phyloP scores from a whole-genome alignment of 53 echinoderm and acorn worm genomes.

The Holothuria scabra region DNA sequence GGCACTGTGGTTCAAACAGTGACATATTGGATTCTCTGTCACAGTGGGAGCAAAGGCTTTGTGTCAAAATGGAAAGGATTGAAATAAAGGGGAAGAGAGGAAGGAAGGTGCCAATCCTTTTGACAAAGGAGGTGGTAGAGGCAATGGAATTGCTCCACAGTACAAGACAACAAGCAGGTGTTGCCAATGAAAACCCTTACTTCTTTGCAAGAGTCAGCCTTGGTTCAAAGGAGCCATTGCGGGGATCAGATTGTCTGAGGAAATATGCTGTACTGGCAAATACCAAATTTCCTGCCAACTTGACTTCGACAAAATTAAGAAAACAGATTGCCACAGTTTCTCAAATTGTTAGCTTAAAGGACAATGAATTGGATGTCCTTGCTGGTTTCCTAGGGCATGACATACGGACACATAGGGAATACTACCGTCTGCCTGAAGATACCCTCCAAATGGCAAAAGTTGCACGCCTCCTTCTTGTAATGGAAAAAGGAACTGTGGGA shows the following conservation, averaged over 20 bases:
- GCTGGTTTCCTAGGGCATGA: constrained; percentile 19
- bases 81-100: constrained; percentile 53
- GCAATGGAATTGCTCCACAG: no score
- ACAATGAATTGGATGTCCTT: constrained; percentile 1
- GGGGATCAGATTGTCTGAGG: background rate
- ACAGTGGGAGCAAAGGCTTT: constrained; percentile 37
- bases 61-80: constrained; percentile 8
- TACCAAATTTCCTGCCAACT: background rate
- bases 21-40: constrained; percentile 30
- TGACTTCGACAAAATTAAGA: constrained; percentile 12
- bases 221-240: background rate
- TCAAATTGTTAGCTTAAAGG: background rate
- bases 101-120: constrained; percentile 54
- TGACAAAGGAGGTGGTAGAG: background rate
- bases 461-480: background rate
- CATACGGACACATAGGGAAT: constrained; percentile 1
- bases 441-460: constrained; percentile 27
- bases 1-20: background rate
- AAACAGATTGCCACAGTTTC: constrained; percentile 26
- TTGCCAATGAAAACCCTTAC: background rate
- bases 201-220: background rate
- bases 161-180: no score
- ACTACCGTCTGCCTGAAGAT: constrained; percentile 16
- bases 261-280: background rate
- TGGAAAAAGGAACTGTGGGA: constrained; percentile 15